Evolutionary conservation across 2,888 invertebrate genomes (phyloP).

Genomic region (Capitulum mitella): DNA sequence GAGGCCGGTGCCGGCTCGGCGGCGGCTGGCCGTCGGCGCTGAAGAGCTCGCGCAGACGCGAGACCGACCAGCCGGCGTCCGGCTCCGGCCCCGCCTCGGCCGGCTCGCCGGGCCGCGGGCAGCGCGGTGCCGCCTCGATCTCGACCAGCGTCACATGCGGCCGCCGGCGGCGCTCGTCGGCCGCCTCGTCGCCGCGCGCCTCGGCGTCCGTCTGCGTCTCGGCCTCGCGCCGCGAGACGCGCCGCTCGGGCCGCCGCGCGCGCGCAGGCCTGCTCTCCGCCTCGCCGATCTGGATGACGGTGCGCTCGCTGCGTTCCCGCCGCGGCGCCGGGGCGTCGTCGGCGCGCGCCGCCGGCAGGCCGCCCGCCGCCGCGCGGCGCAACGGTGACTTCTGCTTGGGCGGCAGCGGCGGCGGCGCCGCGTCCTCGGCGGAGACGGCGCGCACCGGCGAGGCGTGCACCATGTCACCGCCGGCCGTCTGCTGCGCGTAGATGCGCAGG

Average conservation of each 20-base stretch:
- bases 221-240: slow-evolving; percentile 34
- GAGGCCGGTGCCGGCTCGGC: slow-evolving; percentile 27
- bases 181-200: background rate
- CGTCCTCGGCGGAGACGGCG: slow-evolving; percentile 37
- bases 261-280: slow-evolving; percentile 31
- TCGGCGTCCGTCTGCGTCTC: slow-evolving; percentile 35
- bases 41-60: slow-evolving; percentile 41
- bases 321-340: slow-evolving; percentile 39
- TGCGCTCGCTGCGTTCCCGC: slow-evolving; percentile 31
- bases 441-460: slow-evolving; percentile 39
- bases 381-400: slow-evolving; percentile 46
- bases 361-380: slow-evolving; percentile 34
- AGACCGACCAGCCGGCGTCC: slow-evolving; percentile 41
- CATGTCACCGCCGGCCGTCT: slow-evolving; percentile 34
- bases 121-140: slow-evolving; percentile 39
- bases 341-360: slow-evolving; percentile 57
- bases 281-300: slow-evolving; percentile 33
- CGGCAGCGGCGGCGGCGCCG: slow-evolving; percentile 37
- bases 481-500: slow-evolving; percentile 35
- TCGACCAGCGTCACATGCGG: slow-evolving; percentile 34
- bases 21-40: slow-evolving; percentile 35
- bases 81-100: slow-evolving; percentile 28
- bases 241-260: slow-evolving; percentile 34
- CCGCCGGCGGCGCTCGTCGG: slow-evolving; percentile 33
- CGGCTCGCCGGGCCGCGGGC: slow-evolving; percentile 36